These are phyloP conservation scores for Bursaphelenchus okinawaensis DNA, from an alignment of 2,888 invertebrate genomes.

Conservation along the genomic window DNA sequence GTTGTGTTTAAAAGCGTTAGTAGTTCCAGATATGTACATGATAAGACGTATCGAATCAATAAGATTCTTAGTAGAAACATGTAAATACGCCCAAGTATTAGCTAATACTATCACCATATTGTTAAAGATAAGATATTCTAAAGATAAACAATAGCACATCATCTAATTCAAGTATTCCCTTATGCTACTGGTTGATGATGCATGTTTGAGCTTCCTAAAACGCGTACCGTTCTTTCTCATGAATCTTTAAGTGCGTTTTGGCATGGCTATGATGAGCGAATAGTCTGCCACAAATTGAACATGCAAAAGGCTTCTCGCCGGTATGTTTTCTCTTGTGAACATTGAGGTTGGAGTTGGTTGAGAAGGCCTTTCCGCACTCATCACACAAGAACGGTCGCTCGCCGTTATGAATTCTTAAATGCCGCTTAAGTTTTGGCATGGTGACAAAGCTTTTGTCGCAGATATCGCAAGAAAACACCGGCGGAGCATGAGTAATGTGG, in stretches of 20 bases:
- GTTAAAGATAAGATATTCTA: no score
- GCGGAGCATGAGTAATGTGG: background rate
- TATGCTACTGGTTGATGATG: no score
- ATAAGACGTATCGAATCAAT: no score
- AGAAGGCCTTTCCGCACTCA: conserved; percentile 35
- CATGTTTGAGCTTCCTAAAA: no score
- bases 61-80: no score
- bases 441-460: conserved; percentile 8
- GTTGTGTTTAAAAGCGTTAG: no score
- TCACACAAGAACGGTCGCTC: conserved; percentile 8
- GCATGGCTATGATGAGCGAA: conserved; percentile 11
- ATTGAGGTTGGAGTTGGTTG: conserved; percentile 38
- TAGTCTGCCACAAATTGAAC: conserved; percentile 1
- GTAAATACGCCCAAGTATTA: no score
- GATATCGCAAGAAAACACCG: background rate
- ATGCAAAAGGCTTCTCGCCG: conserved; percentile 27
- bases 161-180: no score
- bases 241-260: conserved; percentile 8
- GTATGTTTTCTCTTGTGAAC: conserved; percentile 27
- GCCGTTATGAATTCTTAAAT: background rate
- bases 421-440: conserved; percentile 2
- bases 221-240: background rate
- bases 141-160: no score
- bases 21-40: no score
- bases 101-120: no score